A percentile compares a stretch with the other conserved stretches of the same genome.
phyloP scores from a whole-genome alignment of 2,113 vertebrate species.

The Chaetodon auriga region DNA sequence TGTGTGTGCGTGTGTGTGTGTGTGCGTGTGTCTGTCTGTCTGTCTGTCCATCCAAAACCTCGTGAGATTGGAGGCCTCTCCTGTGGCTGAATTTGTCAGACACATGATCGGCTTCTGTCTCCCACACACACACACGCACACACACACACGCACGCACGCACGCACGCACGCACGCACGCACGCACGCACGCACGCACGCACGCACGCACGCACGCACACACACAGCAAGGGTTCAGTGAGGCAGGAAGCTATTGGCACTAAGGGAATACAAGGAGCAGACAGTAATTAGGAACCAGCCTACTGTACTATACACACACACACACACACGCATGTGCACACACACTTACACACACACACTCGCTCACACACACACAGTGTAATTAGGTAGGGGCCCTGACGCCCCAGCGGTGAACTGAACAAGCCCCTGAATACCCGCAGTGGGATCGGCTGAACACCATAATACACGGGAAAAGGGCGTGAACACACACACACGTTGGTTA shows the following conservation, averaged over 20 bases:
- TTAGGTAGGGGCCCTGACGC: conserved; percentile 70
- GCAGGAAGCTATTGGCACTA: conserved; percentile 96
- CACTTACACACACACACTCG: conserved; percentile 40
- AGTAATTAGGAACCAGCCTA: conserved; percentile 98
- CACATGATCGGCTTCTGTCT: conserved; percentile 83
- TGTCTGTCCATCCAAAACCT: conserved; percentile 38
- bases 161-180: conserved; percentile 39
- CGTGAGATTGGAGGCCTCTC: conserved; percentile 33
- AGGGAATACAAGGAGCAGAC: conserved; percentile 96
- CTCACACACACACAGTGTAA: conserved; percentile 66
- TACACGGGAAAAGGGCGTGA: conserved; percentile 41
- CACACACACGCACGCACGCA: conserved; percentile 27
- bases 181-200: conserved; percentile 29
- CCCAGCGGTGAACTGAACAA: conserved; percentile 76
- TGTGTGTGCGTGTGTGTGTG: too few species aligned
- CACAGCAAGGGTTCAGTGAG: conserved; percentile 79
- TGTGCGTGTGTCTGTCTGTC: neutral
- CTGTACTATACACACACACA: conserved; percentile 84
- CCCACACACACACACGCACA: neutral
- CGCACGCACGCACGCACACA: conserved; percentile 41
- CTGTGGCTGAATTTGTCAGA: conserved; percentile 57
- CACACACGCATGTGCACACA: conserved; percentile 37
- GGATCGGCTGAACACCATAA: conserved; percentile 63
- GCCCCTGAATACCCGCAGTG: conserved; percentile 70
- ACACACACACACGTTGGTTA: conserved; percentile 52